Evolutionary conservation across 1,140 invertebrate genomes (phyloP).

Genomic region (Sitobion miscanthi): DNA sequence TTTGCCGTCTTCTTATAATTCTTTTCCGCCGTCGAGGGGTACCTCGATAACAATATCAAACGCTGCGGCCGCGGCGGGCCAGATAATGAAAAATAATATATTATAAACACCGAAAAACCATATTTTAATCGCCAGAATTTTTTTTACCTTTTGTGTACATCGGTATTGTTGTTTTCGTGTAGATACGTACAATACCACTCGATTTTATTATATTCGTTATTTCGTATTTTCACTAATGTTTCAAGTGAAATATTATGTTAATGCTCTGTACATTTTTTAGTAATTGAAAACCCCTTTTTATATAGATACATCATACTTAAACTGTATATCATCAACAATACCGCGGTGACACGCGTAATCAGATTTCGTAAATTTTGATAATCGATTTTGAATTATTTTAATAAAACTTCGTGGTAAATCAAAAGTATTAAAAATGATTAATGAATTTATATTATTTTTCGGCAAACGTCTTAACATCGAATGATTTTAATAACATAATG

Average conservation of each 20-base stretch:
- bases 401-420: not conserved
- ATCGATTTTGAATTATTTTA: slow-evolving; percentile 16
- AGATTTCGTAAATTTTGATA: not conserved
- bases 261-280: not conserved
- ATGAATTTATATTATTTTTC: slow-evolving; percentile 24
- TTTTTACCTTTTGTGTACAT: not conserved
- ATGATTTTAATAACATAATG: slow-evolving; percentile 12
- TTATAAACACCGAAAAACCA: not conserved
- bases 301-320: not conserved
- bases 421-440: slow-evolving; percentile 46
- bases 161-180: not conserved
- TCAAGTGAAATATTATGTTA: not conserved
- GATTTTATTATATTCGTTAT: not conserved
- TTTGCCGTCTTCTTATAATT: not conserved
- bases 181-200: not conserved
- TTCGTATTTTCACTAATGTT: not conserved
- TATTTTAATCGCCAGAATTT: not conserved
- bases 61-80: not conserved
- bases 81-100: not conserved
- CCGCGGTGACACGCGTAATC: not conserved
- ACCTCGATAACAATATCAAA: not conserved
- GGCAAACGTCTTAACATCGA: not conserved
- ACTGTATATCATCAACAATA: not conserved
- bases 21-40: not conserved
- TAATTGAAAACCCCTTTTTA: slow-evolving; percentile 18